Evolutionary conservation across 2,888 invertebrate genomes (phyloP), one percentile per base, ranked within the genome.

Genomic region (Athrips mouffetella): DNA sequence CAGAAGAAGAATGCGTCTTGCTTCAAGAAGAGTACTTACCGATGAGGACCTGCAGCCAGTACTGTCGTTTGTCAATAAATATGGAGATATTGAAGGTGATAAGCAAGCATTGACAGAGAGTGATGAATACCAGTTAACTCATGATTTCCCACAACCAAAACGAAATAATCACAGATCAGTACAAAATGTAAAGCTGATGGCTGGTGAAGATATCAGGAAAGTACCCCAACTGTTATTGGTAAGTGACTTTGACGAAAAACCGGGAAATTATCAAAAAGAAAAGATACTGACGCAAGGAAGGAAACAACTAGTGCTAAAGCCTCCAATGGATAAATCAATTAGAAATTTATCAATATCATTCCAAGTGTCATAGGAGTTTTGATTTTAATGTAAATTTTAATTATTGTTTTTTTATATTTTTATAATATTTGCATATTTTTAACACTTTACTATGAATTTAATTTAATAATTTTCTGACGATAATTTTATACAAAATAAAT

Each of bases 321-420:
- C 82, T 2, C 66, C 75, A 1, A 35, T 42, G 2, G 59, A 77
- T 41, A 76, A 70, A 52, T 73, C 60, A 50, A 80, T 83, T 15
- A 73, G 69, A 47, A 80, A 82, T 57, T 55, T 84, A 18, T 73
- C 83, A 8, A 60, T 84, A 8, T 74, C 80, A 2, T 83, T 84
- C 53, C 67, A 76, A 55, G 62, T 83, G 48, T 57, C 51, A 23
- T 65, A 61, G 30, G 8, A 10, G 11, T 21, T 50, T n/a, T n/a
- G n/a, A n/a, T n/a, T n/a, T n/a, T n/a, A n/a, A n/a, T n/a, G 25
- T 8, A 25, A n/a, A 31, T 31, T 1, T 31, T 31, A 31, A 11
- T 4, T 31, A 31, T 13, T 33, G 6, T 16, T 33, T 1, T 33
- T 33, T 33, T 15, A 5, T 33, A 33, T 7, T 33, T 33, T 33